phyloP scores from a whole-genome alignment of 1,140 invertebrate species.

The Hirudo medicinalis region DNA sequence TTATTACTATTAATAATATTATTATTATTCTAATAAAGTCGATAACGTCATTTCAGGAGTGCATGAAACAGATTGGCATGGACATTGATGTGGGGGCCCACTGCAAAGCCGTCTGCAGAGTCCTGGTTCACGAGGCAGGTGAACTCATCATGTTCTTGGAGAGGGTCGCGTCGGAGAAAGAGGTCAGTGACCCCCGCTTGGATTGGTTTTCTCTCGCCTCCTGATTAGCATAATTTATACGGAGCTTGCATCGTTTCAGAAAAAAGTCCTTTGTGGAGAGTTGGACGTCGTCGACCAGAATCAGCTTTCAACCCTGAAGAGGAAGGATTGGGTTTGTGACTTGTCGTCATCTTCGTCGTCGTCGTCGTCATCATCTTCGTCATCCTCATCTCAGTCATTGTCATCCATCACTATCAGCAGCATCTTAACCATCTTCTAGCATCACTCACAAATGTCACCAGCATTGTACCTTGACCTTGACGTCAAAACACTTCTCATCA shows the following conservation, averaged over 20 bases:
- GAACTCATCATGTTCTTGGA: slow-evolving; percentile 78
- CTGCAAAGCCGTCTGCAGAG: slow-evolving; percentile 77
- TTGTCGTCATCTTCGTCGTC: neutral
- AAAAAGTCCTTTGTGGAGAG: slow-evolving; percentile 23
- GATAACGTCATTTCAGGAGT: slow-evolving; percentile 46
- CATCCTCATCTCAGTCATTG: neutral
- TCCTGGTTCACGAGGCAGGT: slow-evolving; percentile 72
- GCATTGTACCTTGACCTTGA: too few relatives aligned
- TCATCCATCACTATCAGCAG: neutral
- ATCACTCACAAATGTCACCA: neutral
- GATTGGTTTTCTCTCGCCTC: neutral
- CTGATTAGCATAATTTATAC: slow-evolving; percentile 16
- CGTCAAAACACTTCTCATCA: slow-evolving; percentile 35
- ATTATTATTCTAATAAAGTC: neutral
- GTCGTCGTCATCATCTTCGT: neutral
- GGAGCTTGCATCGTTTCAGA: slow-evolving; percentile 22
- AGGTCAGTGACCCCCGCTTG: slow-evolving; percentile 24
- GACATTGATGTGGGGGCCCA: slow-evolving; percentile 56
- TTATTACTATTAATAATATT: neutral
- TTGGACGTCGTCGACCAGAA: slow-evolving; percentile 36
- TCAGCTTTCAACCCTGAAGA: slow-evolving; percentile 61
- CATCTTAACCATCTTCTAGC: neutral
- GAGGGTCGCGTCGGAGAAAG: slow-evolving; percentile 49
- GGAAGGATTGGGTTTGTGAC: slow-evolving; percentile 67
- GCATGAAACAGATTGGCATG: slow-evolving; percentile 52